Evolutionary conservation across 2,797 vertebrate genomes (phyloP), one percentile per base, ranked within the genome.

Genomic region (Ambastaia sidthimunki): DNA sequence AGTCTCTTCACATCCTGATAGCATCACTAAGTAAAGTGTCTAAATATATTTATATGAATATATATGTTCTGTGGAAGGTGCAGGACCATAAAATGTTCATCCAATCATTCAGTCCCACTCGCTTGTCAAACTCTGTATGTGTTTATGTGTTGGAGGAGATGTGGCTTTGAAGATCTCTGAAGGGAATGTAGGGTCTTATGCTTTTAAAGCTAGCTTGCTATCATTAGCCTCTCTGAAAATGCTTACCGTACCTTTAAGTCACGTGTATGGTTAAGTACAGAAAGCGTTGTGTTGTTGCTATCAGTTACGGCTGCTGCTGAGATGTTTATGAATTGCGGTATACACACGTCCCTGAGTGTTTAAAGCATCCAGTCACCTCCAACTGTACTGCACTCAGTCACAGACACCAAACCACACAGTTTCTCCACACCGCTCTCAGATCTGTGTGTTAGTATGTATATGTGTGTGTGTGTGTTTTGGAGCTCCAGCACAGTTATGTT

Each of bases 401-500:
- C 74, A 15, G 50, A 77, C 60, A 28, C 63, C 74, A 25, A 63
- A 54, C 54, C 34, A 3, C 23, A 7, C 23, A 3, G 62, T 52
- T 28, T 28, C 23, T 76, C 37, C 28, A 82, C 59, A 65, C 10
- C 7, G 50, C 31, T 76, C 21, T 28, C 47, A 2, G 16, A 67
- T 48, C 28, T 28, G 28, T 28, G 28, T 28, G 28, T 28, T 2
- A 28, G 28, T 28, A 2, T 28, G 28, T 52, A 31, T 65, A 59
- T 50, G 16, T 6, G 21, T 31, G 25, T 44, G 4, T 37, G 34
- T 54, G 31, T 66, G 73, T 52, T 6, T 18, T 34, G 28, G n/a
- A 10, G 7, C 13, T 70, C 55, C 80, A 78, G 78, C 76, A 85
- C 73, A 81, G 79, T 85, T 83, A 83, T 81, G 48, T 41, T 66